A percentile compares a stretch with the other conserved stretches of the same genome.
phyloP scores from a whole-genome alignment of 1,140 invertebrate genomes.

The Muscidifurax raptorellus region DNA sequence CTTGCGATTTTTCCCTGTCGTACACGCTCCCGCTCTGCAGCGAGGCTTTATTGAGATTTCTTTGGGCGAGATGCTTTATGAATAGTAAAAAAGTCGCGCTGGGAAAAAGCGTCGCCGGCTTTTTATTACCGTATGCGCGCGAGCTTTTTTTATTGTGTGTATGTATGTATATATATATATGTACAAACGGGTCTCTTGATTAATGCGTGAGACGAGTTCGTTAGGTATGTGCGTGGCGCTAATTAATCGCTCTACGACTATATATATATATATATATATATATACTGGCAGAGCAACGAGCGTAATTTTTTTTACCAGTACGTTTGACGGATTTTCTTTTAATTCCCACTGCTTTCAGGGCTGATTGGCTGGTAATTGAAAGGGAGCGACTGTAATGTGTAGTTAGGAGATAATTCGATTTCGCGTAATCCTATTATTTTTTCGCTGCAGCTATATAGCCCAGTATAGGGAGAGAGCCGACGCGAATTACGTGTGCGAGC shows the following conservation, averaged over 20 bases:
- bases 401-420: not conserved
- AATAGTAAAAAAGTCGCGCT: conserved; percentile 49
- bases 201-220: conserved; percentile 17
- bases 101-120: not conserved
- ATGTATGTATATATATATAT: too few relatives aligned
- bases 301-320: not conserved
- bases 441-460: not conserved
- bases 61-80: conserved; percentile 47
- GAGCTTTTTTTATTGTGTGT: conserved; percentile 30
- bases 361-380: conserved; percentile 1
- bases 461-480: not conserved
- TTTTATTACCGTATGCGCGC: conserved; percentile 26
- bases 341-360: not conserved
- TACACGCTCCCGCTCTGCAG: conserved; percentile 49
- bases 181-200: conserved; percentile 20
- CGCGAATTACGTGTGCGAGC: not conserved
- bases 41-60: conserved; percentile 48
- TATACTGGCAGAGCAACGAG: too few relatives aligned
- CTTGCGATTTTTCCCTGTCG: conserved; percentile 36
- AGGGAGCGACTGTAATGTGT: not conserved
- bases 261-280: too few relatives aligned
- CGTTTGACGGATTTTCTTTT: not conserved
- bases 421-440: conserved; percentile 1
- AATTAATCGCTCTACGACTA: conserved; percentile 38
- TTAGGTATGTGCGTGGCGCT: conserved; percentile 21